phyloP scores from a whole-genome alignment of 2,888 invertebrate genomes.

The Pantelozetes paolii region DNA sequence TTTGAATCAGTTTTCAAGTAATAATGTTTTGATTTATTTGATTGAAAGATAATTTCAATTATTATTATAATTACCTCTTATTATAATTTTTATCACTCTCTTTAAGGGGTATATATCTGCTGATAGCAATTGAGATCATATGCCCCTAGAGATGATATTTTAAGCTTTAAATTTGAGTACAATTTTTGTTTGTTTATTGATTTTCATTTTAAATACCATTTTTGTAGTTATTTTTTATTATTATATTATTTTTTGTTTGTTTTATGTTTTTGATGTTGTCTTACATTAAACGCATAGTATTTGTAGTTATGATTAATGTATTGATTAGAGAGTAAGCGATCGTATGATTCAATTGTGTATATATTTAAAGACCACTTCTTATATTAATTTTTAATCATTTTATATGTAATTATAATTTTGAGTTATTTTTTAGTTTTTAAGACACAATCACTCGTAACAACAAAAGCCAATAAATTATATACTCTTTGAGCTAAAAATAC shows the following conservation, averaged over 20 bases:
- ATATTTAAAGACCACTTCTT: neutral
- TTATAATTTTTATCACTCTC: too few species aligned
- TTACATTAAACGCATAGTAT: neutral
- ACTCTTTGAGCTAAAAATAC: neutral
- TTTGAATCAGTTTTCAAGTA: too few species aligned
- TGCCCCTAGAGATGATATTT: too few species aligned
- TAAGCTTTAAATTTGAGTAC: neutral
- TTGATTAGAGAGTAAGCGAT: neutral
- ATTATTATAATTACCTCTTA: too few species aligned
- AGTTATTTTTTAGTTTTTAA: neutral
- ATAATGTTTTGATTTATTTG: too few species aligned
- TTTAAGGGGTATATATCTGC: too few species aligned
- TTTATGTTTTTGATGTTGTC: neutral
- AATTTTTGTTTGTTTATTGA: neutral
- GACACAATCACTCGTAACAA: neutral
- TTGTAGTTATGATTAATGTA: neutral
- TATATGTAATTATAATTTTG: neutral
- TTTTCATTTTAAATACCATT: neutral
- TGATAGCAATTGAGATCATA: too few species aligned
- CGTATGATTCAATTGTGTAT: neutral
- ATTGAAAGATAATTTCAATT: too few species aligned
- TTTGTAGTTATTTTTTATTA: neutral
- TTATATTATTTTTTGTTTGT: neutral
- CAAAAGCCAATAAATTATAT: neutral
- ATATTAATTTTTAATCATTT: neutral